Conservation (phyloP, 2,888 invertebrate genomes). For the Cyclophora punctaria region DNA sequence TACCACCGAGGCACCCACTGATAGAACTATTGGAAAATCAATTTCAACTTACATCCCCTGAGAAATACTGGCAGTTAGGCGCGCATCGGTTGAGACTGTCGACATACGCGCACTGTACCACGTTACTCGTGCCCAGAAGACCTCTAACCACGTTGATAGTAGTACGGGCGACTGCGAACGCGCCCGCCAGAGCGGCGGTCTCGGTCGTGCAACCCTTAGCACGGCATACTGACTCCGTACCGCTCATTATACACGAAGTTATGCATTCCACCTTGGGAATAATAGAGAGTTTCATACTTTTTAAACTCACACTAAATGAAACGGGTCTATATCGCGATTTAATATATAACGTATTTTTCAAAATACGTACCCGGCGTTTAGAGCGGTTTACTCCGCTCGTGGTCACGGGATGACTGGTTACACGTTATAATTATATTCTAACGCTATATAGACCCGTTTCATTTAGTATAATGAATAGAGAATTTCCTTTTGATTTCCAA, state of each 20-base stretch:
- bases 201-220: constrained; percentile 43
- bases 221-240: constrained; percentile 46
- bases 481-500: no score
- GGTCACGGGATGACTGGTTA: no score
- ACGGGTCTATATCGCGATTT: no score
- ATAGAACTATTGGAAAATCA: no score
- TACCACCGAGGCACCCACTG: no score
- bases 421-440: no score
- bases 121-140: constrained; percentile 40
- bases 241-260: constrained; percentile 61
- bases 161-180: constrained; percentile 56
- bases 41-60: constrained; percentile 45
- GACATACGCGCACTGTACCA: constrained; percentile 55
- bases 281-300: not conserved
- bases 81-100: constrained; percentile 55
- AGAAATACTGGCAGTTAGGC: constrained; percentile 59
- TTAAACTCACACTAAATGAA: no score
- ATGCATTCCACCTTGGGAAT: constrained; percentile 51
- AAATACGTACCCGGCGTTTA: no score
- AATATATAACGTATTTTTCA: no score
- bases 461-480: no score
- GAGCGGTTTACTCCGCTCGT: no score
- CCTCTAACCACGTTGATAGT: constrained; percentile 58
- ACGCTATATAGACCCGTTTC: no score
- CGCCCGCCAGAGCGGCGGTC: constrained; percentile 55